Base-by-base conservation (phyloP, 2,888 invertebrate genomes). In the Pachydiplax longipennis region DNA sequence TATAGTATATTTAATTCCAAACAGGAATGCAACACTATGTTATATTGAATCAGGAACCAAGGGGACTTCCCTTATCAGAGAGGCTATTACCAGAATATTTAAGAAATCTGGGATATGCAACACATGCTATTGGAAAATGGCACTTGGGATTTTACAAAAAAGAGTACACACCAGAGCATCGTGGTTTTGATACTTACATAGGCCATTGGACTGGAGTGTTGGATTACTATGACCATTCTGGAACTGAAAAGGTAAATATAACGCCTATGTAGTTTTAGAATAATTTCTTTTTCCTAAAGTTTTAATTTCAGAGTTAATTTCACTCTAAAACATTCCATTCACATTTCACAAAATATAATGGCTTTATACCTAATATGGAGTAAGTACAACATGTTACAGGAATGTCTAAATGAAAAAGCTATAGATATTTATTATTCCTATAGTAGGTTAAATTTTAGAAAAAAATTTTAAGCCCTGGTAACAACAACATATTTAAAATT, bases 121-220 rank as follows among this genome's bases (percentile, higher is more conserved):
- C 98, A 0, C 96, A 97, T 93, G 95, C 98, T 48, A 95, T 99
- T 15, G 99, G 99, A 37, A 99, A 99, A 94, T 99, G 98, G 98
- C 97, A 97, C 93, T 95, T 98, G 91, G 98, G 98, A 1, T 97
- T 96, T 94, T 96, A 96, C 92, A 95, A 95, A 91, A 95, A 95
- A 90, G 96, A 96, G 92, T 97, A 96, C 93, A 95, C 97, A 2
- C 98, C 98, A 0, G 96, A 95, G 2, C 95, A 95, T 91, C 95
- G 98, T 90, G 98, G 98, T 8, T 98, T 98, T 93, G 96, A 97
- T 93, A 95, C 96, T 10, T 97, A 97, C 93, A 96, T 96, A 92
- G 98, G 98, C 18, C 97, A 96, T 94, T 96, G 96, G 94, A 96
- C 96, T 87, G 97, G 97, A 0, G 96, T 95, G 91, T 95, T 96